Base-by-base conservation (phyloP, 2,888 invertebrate species). In the Eupeodes latifasciatus region DNA sequence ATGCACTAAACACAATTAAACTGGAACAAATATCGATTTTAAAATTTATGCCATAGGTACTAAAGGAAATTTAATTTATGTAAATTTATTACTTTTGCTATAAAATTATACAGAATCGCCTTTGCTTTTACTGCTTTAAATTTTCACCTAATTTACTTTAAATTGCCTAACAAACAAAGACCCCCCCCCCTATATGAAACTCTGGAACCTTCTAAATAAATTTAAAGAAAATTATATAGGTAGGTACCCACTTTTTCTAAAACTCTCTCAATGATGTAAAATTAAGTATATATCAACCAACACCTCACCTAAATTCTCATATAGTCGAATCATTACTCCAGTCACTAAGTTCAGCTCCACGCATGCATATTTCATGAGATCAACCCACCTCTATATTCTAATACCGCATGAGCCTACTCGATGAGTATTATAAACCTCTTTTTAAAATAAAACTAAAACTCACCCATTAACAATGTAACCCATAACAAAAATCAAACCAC, bases 341-440 rank as follows among this genome's bases (percentile, higher is more conserved):
- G 55, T 69, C 69, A 12, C 53, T 40, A 5, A 6, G 2, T 11
- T 53, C 16, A 53, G 44, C 10, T 55, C 19, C 40, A 3, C 55
- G 55, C 55, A 55, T 71, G 71, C 71, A 71, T 71, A 55, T 71
- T 71, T 71, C 71, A 71, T 71, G 71, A 71, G 71, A 71, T 71
- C 12, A 71, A 71, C 55, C 71, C 71, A 71, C 71, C 71, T 27
- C 27, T 27, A 27, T 27, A 27, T 27, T 27, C 27, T 27, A 27
- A 27, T 27, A 27, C 27, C 27, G 27, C 27, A 27, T 27, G 27
- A 27, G 27, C 27, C 27, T 27, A 12, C 59, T 59, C 59, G n/a
- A 40, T 5, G 40, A 5, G 40, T 9, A 40, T 40, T 40, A 40
- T 49, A 49, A 66, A 49, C 66, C 66, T 66, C 47, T 27, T 49